phyloP scores from a whole-genome alignment of 2,113 vertebrate species.

The Etheostoma spectabile region DNA sequence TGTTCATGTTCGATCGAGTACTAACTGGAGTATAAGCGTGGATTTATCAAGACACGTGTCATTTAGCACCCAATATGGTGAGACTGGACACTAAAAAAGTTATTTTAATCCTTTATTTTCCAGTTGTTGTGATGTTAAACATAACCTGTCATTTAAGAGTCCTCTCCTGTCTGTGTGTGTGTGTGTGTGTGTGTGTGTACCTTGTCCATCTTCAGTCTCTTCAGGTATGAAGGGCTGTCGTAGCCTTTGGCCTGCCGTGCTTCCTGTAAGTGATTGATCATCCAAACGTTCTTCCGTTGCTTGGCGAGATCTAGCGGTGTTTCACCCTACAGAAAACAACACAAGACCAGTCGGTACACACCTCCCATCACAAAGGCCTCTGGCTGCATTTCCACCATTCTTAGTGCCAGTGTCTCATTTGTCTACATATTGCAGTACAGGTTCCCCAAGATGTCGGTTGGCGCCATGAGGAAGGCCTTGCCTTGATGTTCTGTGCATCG shows the following conservation, averaged over 20 bases:
- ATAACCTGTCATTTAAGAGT: constrained; percentile 1
- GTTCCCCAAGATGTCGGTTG: rapidly evolving
- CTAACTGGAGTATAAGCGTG: too few relatives aligned
- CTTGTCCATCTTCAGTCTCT: constrained; percentile 98
- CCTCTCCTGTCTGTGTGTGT: neutral
- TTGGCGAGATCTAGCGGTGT: constrained; percentile 98
- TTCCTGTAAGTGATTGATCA: constrained; percentile 99
- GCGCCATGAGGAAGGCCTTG: constrained; percentile 57
- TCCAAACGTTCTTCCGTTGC: constrained; percentile 99
- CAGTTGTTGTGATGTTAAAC: neutral
- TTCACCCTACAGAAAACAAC: constrained; percentile 88
- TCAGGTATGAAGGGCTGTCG: constrained; percentile 96
- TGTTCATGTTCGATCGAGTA: too few relatives aligned
- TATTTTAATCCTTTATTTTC: neutral
- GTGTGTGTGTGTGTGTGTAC: constrained; percentile 74
- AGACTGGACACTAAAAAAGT: neutral
- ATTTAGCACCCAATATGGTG: neutral
- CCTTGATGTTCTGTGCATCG: constrained; percentile 98
- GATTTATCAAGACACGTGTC: too few relatives aligned
- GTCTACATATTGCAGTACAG: neutral
- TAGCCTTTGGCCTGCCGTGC: constrained; percentile 98
- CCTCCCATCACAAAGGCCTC: too few relatives aligned
- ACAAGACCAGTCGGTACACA: neutral
- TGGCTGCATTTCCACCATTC: neutral
- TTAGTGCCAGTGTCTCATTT: neutral